Base-by-base conservation (phyloP, 2,888 invertebrate species). In the Lucinisca nassula region DNA sequence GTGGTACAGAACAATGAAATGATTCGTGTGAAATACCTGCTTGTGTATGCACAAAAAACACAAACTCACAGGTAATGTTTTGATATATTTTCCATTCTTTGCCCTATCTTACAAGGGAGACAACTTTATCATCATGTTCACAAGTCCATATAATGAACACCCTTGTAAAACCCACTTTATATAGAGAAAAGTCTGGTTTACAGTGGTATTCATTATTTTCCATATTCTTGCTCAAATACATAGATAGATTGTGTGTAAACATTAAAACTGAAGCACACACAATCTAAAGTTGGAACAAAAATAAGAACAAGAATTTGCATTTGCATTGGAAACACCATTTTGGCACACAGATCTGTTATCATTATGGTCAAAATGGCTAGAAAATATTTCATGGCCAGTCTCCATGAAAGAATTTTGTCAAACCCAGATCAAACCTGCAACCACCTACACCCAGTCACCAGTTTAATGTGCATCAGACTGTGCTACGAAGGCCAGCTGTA, bases 1-100 rank as follows among this genome's bases (percentile, higher is more conserved):
- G 97, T 98, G 61, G 98, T 98, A 27, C 97, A 97, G 76, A 98
- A 98, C 94, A 98, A 98, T 94, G 98, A 98, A 92, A 96, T 98
- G 92, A 97, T 98, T 21, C 97, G 98, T 90, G 97, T 98, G 30
- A 97, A 98, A 88, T 98, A 98, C 96, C 96, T 98, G 81, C 96
- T 98, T 82, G 97, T 98, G 27, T 98, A 98, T 94, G 93, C 91
- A 51, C 90, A 94, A 74, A 93, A 94, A 84, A 85, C 92, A 49
- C 58, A 79, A 55, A 73, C 84, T 2, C 89, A 90, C 72, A 91
- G 79, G 92, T 92, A 85, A 80, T 80, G 55, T n/a, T 45, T 45
- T 45, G 17, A 45, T n/a, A n/a, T n/a, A n/a, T n/a, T n/a, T n/a
- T n/a, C n/a, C n/a, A n/a, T n/a, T n/a, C n/a, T n/a, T n/a, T n/a